Base-by-base conservation (phyloP, 2,797 vertebrate species). In the Rhinella marina region DNA sequence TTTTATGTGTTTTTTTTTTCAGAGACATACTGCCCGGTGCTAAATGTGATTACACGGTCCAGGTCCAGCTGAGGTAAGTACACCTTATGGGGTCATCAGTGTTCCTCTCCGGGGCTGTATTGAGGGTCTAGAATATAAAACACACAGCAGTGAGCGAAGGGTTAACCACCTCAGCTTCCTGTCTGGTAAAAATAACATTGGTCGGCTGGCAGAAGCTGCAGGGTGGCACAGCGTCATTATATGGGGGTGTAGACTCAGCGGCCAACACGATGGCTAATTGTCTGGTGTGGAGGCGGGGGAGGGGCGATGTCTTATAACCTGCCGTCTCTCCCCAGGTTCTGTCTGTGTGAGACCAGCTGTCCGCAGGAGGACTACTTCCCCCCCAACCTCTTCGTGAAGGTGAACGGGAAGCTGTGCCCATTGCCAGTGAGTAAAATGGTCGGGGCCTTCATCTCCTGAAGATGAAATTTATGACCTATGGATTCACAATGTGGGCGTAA, bases 361-460 rank as follows among this genome's bases (percentile, higher is more conserved):
- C 94, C 95, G 4, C 95, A 95, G 87, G 94, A 95, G 84, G 95
- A 95, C 86, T 94, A 94, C 79, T 95, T 95, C 16, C 95, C 95
- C 66, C 95, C 94, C 82, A 95, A 95, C 87, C 92, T 95, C 88
- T 95, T 95, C 76, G 94, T 95, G 89, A 95, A 95, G 88, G 94
- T 95, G 91, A 95, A 95, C 16, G 94, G 94, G 59, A 95, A 95
- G 27, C 94, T 95, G 70, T 95, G 95, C 78, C 94, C 94, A 19
- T 77, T 95, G 86, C 95, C 95, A 4, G 95, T 95, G 90, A 94
- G 91, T 92, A 81, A 64, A 8, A 66, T 1, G 19, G 9, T 54
- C 10, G 52, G 52, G 41, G 41, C 41, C 7, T 41, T 6, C 41
- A 41, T 41, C 4, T 41, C 41, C 41, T 41, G 41, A 32, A 32